Base-by-base conservation (phyloP, 2,888 invertebrate genomes). In the Unio delphinus region DNA sequence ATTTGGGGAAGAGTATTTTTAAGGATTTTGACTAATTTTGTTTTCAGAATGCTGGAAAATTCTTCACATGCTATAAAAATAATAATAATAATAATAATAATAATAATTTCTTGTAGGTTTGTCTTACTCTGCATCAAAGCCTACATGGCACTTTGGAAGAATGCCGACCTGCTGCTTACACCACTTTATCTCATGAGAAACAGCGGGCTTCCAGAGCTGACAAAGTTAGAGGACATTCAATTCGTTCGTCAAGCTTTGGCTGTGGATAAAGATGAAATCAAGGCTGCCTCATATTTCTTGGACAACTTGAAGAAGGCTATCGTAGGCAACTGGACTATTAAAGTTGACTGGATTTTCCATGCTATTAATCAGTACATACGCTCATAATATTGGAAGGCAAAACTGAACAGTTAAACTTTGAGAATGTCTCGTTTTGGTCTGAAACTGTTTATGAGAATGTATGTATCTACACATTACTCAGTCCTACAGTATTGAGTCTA, bases 291-390 rank as follows among this genome's bases (percentile, higher is more conserved):
- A n/a, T 59, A 75, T 45, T 77, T 77, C 45, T 56, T 70, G 20
- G 26, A 61, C 17, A 64, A 70, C 34, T 60, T 77, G 20, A 63
- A 71, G 55, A 30, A 58, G 20, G 70, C 77, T 3, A 67, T 69
- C 45, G 60, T 61, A 4, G 68, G 68, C 6, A 68, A 71, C 26
- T 75, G 74, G 75, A 73, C 64, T 7, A 73, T 70, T 2, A 67
- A 77, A 20, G 55, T 77, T 23, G 73, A 77, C 65, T 77, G 73
- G 71, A 72, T 73, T 45, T 65, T 73, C 20, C 77, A 77, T 30
- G 55, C 68, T 23, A 57, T 77, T 15, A 75, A 75, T 45, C 45
- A 45, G 45, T 45, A 11, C 45, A 45, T 11, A 45, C 8, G 45
- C 11, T 11, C 45, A 45, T 11, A 45, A 45, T 45, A 11, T 8